These are phyloP conservation scores for Scaptodrosophila latifasciaeformis DNA, from an alignment of 2,888 invertebrate genomes.

Conservation along the genomic window DNA sequence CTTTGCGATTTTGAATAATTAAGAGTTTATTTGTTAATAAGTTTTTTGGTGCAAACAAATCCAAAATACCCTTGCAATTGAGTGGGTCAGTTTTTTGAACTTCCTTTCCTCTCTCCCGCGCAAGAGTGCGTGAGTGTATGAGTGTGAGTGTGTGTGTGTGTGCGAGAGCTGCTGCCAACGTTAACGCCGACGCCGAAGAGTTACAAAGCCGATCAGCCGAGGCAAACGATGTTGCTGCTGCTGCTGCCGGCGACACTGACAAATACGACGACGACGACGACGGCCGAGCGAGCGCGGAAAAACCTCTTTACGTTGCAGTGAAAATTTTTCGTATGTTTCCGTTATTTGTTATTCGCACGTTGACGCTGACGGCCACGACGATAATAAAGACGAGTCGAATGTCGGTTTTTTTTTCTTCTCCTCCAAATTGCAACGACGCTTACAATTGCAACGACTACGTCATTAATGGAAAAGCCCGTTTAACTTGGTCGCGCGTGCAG, in stretches of 20 bases:
- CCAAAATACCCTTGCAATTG: conserved; percentile 56
- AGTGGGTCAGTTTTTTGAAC: no score
- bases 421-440: conserved; percentile 14
- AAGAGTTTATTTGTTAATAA: no score
- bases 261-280: conserved; percentile 33
- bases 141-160: conserved; percentile 31
- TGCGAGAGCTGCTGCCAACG: conserved; percentile 30
- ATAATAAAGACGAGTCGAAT: conserved; percentile 13
- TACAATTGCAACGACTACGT: conserved; percentile 14
- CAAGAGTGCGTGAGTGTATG: no score
- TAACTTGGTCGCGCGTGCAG: conserved; percentile 17
- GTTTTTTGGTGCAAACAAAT: conserved; percentile 19
- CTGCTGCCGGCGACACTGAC: conserved; percentile 15
- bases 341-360: conserved; percentile 74
- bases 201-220: conserved; percentile 42
- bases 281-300: conserved; percentile 56
- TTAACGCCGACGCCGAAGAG: conserved; percentile 13
- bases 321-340: conserved; percentile 68
- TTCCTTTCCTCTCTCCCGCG: conserved; percentile 16
- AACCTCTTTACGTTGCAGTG: conserved; percentile 65
- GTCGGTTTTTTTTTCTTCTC: no score
- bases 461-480: neutral
- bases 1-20: conserved; percentile 15
- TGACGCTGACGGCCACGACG: conserved; percentile 69
- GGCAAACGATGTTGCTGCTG: conserved; percentile 33